Percentiles rank a stretch among this genome's conserved stretches.
Conservation (phyloP, 2,888 invertebrate genomes). For the Trichacis sp. region DNA sequence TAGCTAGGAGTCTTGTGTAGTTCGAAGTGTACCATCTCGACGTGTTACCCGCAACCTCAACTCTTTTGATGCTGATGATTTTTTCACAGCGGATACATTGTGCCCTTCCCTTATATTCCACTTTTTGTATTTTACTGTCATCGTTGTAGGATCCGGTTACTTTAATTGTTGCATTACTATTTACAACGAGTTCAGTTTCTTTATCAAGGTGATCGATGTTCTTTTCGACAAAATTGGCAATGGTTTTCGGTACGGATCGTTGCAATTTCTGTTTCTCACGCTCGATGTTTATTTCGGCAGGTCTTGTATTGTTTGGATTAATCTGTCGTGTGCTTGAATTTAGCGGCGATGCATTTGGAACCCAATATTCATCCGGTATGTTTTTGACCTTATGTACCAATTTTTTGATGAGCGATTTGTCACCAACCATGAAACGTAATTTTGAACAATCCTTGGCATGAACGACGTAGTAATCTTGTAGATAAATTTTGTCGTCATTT, state of each 20-base stretch:
- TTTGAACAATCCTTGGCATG: constrained; percentile 3
- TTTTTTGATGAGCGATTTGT: neutral
- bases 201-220: neutral
- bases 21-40: neutral
- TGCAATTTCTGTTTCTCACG: constrained; percentile 1
- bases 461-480: constrained; percentile 4
- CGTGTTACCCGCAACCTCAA: neutral
- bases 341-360: constrained; percentile 5
- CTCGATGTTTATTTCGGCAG: neutral
- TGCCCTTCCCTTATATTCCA: constrained; percentile 2
- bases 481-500: constrained; percentile 6
- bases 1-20: neutral
- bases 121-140: neutral
- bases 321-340: neutral
- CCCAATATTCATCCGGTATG: neutral
- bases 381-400: constrained; percentile 2
- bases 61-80: neutral
- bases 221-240: neutral
- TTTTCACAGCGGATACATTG: neutral
- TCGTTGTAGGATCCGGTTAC: neutral
- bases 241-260: constrained; percentile 3
- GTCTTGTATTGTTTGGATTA: neutral
- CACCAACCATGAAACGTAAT: constrained; percentile 4
- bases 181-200: neutral
- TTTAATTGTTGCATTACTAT: constrained; percentile 1